A percentile compares a stretch with the other conserved stretches of the same genome.
These are phyloP conservation scores for Paradoxurus hermaphroditus DNA, from an alignment of 2,113 vertebrate genomes.

Conservation along the genomic window DNA sequence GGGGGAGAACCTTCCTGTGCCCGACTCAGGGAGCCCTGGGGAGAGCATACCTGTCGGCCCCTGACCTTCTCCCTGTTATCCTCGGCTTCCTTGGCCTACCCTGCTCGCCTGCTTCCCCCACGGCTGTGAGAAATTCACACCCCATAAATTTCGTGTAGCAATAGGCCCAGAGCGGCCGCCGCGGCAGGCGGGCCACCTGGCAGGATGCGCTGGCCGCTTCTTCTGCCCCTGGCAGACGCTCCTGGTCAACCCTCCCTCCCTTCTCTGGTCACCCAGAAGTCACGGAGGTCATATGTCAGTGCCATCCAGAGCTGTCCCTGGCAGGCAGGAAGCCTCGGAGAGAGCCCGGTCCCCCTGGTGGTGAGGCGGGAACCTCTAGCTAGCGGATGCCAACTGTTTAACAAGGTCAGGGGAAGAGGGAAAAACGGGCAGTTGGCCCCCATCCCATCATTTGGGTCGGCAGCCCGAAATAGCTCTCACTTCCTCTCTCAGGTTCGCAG, in stretches of 20 bases:
- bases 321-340: not conserved
- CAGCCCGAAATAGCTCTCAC: not conserved
- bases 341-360: not conserved
- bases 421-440: not conserved
- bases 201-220: not conserved
- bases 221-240: not conserved
- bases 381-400: not conserved
- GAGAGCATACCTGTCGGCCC: not conserved
- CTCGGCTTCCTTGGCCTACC: not conserved
- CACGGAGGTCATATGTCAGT: not conserved
- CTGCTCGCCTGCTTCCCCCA: not conserved
- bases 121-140: slow-evolving; percentile 40
- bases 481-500: not conserved
- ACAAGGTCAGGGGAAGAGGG: not conserved
- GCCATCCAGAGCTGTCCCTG: not conserved
- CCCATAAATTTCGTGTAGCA: not conserved
- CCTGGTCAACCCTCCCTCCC: not conserved
- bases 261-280: not conserved
- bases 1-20: not conserved
- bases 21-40: not conserved
- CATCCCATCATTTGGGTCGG: not conserved
- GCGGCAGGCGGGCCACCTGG: slow-evolving; percentile 26
- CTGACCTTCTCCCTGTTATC: not conserved
- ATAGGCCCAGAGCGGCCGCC: rapidly evolving
- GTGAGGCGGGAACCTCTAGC: not conserved